phyloP scores from a whole-genome alignment of 2,113 vertebrate species.

The Pontoporia blainvillei region DNA sequence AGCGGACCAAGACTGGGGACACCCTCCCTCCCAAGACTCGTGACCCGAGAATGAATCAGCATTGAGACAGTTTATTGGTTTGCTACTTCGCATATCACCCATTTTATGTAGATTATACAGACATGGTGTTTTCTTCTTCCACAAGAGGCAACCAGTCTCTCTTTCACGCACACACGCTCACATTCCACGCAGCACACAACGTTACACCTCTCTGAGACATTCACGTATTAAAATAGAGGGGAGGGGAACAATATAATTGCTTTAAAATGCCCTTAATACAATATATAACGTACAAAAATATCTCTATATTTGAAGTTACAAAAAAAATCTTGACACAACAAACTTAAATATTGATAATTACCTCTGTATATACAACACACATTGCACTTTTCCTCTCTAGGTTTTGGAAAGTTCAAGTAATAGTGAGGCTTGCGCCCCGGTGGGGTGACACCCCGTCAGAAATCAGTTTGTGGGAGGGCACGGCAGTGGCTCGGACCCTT shows the following conservation, averaged over 20 bases:
- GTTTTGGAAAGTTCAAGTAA: conserved; percentile 93
- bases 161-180: conserved; percentile 41
- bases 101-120: conserved; percentile 84
- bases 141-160: conserved; percentile 77
- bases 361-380: conserved; percentile 83
- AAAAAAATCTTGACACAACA: conserved; percentile 85
- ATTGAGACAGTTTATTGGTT: conserved; percentile 84
- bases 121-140: conserved; percentile 76
- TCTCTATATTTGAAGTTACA: conserved; percentile 87
- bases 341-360: conserved; percentile 92
- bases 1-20: neutral
- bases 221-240: conserved; percentile 84
- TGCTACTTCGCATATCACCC: conserved; percentile 78
- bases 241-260: conserved; percentile 76
- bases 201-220: conserved; percentile 73
- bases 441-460: conserved; percentile 55
- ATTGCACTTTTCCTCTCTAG: conserved; percentile 97
- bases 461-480: conserved; percentile 31
- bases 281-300: conserved; percentile 98
- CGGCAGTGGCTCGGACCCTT: conserved; percentile 53
- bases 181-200: conserved; percentile 29
- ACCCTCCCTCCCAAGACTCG: neutral
- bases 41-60: conserved; percentile 58
- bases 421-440: conserved; percentile 82
- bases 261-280: conserved; percentile 95